phyloP scores from a whole-genome alignment of 92 coral and sea anemone species.

The Heliopora coerulea region DNA sequence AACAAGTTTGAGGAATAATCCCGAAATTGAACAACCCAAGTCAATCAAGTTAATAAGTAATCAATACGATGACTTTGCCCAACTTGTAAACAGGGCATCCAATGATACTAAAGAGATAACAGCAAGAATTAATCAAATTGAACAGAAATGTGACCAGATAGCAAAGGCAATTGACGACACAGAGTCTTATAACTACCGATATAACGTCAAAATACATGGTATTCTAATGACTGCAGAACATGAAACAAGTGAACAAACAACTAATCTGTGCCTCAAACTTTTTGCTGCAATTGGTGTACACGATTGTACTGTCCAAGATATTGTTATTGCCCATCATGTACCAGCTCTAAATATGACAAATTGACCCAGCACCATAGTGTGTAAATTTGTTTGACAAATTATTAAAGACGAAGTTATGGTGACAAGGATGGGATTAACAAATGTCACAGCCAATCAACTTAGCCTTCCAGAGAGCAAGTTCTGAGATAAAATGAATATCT shows the following conservation, averaged over 20 bases:
- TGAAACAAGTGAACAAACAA: conserved; percentile 43
- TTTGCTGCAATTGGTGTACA: conserved; percentile 40
- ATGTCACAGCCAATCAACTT: conserved; percentile 17
- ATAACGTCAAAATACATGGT: conserved; percentile 42
- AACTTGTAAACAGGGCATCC: not conserved
- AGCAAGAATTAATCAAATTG: not conserved
- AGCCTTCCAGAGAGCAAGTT: conserved; percentile 17
- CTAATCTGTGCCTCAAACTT: conserved; percentile 43
- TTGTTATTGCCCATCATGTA: conserved; percentile 55
- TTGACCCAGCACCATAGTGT: conserved; percentile 41
- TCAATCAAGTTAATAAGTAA: not conserved
- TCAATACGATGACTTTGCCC: not conserved
- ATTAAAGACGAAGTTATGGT: conserved; percentile 49
- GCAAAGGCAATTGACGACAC: conserved; percentile 37
- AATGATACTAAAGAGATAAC: not conserved
- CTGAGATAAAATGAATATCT: conserved; percentile 26
- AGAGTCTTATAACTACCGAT: conserved; percentile 39
- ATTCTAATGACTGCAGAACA: conserved; percentile 15
- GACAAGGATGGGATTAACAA: conserved; percentile 33
- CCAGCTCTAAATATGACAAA: conserved; percentile 37
- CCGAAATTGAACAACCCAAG: not conserved
- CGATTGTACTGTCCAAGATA: conserved; percentile 45
- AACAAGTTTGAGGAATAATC: not conserved
- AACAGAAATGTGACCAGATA: conserved; percentile 11
- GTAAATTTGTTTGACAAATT: conserved; percentile 46